These are phyloP conservation scores for Stratiolaelaps scimitus DNA, from an alignment of 1,140 invertebrate species.

Conservation along the genomic window DNA sequence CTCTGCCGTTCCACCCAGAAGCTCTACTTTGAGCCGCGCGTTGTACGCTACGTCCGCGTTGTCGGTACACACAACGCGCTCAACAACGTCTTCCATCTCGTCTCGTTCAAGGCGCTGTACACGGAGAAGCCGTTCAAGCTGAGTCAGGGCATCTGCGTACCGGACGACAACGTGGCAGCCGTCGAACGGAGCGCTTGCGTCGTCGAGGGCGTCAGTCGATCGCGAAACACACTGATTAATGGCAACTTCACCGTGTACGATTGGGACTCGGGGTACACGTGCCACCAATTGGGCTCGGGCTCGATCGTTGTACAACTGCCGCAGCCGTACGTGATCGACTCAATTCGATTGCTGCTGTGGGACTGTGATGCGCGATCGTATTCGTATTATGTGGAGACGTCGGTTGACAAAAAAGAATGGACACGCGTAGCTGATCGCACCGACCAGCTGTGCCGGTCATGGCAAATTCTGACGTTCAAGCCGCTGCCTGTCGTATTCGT, in stretches of 20 bases:
- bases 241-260: constrained; percentile 44
- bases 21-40: constrained; percentile 75
- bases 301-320: constrained; percentile 85
- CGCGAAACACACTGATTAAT: constrained; percentile 83
- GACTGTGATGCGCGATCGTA: constrained; percentile 94
- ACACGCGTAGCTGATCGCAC: constrained; percentile 63
- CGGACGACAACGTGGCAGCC: constrained; percentile 80
- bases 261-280: constrained; percentile 97
- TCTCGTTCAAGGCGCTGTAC: constrained; percentile 76
- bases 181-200: constrained; percentile 74
- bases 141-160: constrained; percentile 50
- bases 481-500: constrained; percentile 79
- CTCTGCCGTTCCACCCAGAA: constrained; percentile 91
- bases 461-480: constrained; percentile 75
- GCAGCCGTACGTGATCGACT: constrained; percentile 84
- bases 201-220: constrained; percentile 81
- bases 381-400: constrained; percentile 78
- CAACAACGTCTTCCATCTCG: constrained; percentile 87
- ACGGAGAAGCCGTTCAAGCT: constrained; percentile 60
- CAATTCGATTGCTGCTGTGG: constrained; percentile 78
- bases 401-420: constrained; percentile 80
- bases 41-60: constrained; percentile 71
- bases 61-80: constrained; percentile 88
- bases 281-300: constrained; percentile 91
- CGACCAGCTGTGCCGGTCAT: constrained; percentile 59